Evolutionary conservation across 92 coral and sea anemone species (phyloP).

Genomic region (Metridium senile): DNA sequence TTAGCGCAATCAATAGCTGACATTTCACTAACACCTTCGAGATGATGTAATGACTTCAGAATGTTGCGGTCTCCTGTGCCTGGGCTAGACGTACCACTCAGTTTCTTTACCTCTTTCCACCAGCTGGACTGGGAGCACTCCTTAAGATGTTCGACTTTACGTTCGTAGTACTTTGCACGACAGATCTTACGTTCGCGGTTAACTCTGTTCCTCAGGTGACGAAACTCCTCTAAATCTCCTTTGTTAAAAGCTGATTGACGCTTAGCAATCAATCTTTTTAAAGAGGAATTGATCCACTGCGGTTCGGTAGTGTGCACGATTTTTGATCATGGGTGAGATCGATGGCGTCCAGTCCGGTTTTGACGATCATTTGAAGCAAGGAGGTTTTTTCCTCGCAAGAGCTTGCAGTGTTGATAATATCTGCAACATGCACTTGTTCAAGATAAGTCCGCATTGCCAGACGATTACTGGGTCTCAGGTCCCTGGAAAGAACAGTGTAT

Average conservation of each 20-base stretch:
- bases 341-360: constrained; percentile 38
- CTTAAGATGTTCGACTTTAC: constrained; percentile 39
- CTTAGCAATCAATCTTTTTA: constrained; percentile 49
- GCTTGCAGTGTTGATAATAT: constrained; percentile 5
- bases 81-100: constrained; percentile 30
- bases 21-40: constrained; percentile 12
- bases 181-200: constrained; percentile 59
- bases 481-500: constrained; percentile 32
- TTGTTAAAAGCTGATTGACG: constrained; percentile 55
- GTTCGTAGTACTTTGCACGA: constrained; percentile 47
- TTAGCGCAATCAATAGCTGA: constrained; percentile 8
- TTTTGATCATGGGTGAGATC: constrained; percentile 31
- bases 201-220: constrained; percentile 48
- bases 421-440: constrained; percentile 11
- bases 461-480: constrained; percentile 45
- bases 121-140: constrained; percentile 45
- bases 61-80: constrained; percentile 12
- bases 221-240: constrained; percentile 30
- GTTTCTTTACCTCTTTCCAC: constrained; percentile 53
- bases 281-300: constrained; percentile 61
- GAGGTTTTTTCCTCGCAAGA: constrained; percentile 25
- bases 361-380: constrained; percentile 9
- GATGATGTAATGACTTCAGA: constrained; percentile 13
- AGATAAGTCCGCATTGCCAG: constrained; percentile 38
- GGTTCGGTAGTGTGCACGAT: constrained; percentile 51